Evolutionary conservation across 2,113 vertebrate species (phyloP), one percentile per base, ranked within the genome.

Genomic region (Nanorana parkeri): DNA sequence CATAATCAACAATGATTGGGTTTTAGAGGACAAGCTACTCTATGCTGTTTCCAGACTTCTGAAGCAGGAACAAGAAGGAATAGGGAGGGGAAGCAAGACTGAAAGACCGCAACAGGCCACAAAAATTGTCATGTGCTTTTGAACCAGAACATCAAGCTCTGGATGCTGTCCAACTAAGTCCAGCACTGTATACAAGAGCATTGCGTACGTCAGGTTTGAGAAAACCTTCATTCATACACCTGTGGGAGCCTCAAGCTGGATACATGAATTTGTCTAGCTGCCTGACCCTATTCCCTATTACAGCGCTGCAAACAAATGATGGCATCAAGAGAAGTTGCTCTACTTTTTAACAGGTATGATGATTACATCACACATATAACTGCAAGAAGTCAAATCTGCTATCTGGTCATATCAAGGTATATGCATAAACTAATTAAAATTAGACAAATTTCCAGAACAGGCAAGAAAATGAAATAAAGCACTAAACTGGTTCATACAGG

Each of bases 51-150:
- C 41, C 67, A 73, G 24, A 28, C n/a, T 54, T 58, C 17, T 19
- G 36, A 47, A 80, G 29, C 32, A 20, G 20, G 47, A 28, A 29
- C 21, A 67, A 26, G 64, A 55, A 41, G 24, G 11, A 17, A 80
- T 1, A 26, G 56, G 13, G 28, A 74, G 41, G 21, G n/a, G 32
- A 17, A n/a, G 20, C 64, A 36, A 16, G 20, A 55, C 68, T 26
- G 5, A 73, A 73, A 81, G 74, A 73, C 78, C 68, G 19, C 68
- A 72, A 64, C 36, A 72, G 17, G 20, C 68, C 79, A 74, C 79
- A 81, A 81, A 74, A 65, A 81, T 56, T 66, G 61, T 55, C 41
- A 55, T 55, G n/a, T 36, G 60, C 69, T 74, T 74, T 74, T 81
- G n/a, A 74, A 61, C 28, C 24, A 61, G 19, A 69, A 65, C 69